Evolutionary conservation across 2,797 vertebrate species (phyloP).

Genomic region (Lacerta agilis): DNA sequence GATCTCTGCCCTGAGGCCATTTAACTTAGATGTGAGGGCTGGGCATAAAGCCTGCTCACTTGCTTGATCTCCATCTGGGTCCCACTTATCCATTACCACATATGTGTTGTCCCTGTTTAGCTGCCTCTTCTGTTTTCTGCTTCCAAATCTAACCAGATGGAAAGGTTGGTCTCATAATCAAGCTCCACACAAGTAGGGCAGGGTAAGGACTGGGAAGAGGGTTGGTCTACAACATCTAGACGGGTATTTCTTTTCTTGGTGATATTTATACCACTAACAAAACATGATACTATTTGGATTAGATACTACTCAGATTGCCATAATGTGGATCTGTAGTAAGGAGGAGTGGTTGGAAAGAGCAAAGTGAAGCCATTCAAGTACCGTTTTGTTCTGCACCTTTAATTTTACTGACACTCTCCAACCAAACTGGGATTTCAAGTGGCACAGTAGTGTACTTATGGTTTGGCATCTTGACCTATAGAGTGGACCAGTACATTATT

Average conservation of each 20-base stretch:
- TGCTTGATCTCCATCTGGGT: conserved; percentile 28
- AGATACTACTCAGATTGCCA: neutral
- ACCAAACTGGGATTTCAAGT: neutral
- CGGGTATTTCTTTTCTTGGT: neutral
- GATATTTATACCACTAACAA: neutral
- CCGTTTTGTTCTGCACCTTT: neutral
- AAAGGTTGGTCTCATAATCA: conserved; percentile 2
- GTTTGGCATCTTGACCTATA: neutral
- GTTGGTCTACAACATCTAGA: conserved; percentile 17
- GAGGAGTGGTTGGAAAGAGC: neutral
- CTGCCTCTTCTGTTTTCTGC: fast-evolving
- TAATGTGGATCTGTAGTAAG: neutral
- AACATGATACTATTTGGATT: neutral
- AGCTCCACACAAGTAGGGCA: neutral
- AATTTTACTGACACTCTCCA: neutral
- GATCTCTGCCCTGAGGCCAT: conserved; percentile 62
- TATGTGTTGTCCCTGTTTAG: neutral
- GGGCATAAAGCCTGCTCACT: conserved; percentile 24
- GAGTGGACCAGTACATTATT: neutral
- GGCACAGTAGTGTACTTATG: neutral
- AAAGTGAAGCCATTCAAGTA: neutral
- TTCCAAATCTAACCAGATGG: conserved; percentile 36
- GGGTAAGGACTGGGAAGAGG: neutral
- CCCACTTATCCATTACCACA: conserved; percentile 28
- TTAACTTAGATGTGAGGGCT: conserved; percentile 46